These are phyloP conservation scores for Phaetusa simplex DNA, from an alignment of 2,113 vertebrate genomes.

Conservation along the genomic window DNA sequence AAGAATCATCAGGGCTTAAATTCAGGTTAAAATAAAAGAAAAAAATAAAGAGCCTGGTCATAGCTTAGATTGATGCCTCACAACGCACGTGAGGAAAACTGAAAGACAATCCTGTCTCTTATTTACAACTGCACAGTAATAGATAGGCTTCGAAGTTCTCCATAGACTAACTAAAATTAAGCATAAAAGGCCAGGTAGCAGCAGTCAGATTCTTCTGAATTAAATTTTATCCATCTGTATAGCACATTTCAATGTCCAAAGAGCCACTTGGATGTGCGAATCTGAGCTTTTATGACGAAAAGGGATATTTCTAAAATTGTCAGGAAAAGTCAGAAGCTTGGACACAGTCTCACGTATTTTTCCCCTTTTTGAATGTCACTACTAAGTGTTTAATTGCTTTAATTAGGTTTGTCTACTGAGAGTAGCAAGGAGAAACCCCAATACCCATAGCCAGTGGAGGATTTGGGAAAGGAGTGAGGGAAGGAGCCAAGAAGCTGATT, in stretches of 20 bases:
- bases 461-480: not conserved
- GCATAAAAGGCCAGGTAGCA: not conserved
- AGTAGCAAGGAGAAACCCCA: not conserved
- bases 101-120: not conserved
- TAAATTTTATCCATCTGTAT: not conserved
- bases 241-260: not conserved
- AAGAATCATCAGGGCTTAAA: not conserved
- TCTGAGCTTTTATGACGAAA: not conserved
- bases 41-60: accelerated
- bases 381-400: not conserved
- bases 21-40: not conserved
- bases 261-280: not conserved
- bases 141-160: not conserved
- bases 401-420: not conserved
- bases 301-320: not conserved
- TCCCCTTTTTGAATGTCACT: not conserved
- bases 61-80: not conserved
- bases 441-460: not conserved
- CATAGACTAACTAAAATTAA: not conserved
- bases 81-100: not conserved
- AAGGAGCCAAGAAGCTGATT: not conserved
- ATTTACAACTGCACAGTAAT: not conserved
- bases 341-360: not conserved
- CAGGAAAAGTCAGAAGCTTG: not conserved
- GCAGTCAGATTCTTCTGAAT: not conserved